Percentiles rank a stretch among this genome's conserved stretches.
These are phyloP conservation scores for Sinhomidia bicolor DNA, from an alignment of 2,888 invertebrate species.

Conservation along the genomic window DNA sequence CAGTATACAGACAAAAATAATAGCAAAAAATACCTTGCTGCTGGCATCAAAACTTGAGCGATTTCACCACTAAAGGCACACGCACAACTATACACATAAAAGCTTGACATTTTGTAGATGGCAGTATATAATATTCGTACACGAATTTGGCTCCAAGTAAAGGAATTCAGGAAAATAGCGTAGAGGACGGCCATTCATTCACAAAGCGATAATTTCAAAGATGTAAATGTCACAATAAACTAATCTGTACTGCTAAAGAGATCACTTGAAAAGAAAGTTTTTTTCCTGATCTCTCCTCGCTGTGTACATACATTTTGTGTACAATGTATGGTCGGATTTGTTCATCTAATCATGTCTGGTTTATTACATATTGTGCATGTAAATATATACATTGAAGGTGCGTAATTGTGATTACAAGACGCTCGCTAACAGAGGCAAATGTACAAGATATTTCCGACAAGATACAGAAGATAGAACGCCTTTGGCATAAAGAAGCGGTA, in stretches of 20 bases:
- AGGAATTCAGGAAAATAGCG: conserved; percentile 22
- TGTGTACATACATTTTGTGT: conserved; percentile 38
- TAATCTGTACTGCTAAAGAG: conserved; percentile 65
- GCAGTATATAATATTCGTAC: background rate
- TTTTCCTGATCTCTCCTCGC: conserved; percentile 47
- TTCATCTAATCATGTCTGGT: conserved; percentile 63
- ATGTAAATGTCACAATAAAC: conserved; percentile 71
- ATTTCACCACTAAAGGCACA: conserved; percentile 63
- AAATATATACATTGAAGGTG: conserved; percentile 5
- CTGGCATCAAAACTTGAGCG: conserved; percentile 49
- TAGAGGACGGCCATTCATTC: conserved; percentile 41
- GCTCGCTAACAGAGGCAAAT: conserved; percentile 37
- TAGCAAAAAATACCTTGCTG: conserved; percentile 28
- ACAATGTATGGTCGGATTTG: conserved; percentile 56
- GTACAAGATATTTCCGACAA: conserved; percentile 53
- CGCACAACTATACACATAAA: background rate
- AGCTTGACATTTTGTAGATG: background rate
- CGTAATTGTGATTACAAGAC: conserved; percentile 56
- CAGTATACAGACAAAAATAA: background rate
- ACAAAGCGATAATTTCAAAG: conserved; percentile 60
- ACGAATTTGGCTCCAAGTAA: background rate
- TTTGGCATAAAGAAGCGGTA: conserved; percentile 22
- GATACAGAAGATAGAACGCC: conserved; percentile 37
- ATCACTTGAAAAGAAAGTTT: conserved; percentile 70
- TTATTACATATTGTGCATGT: conserved; percentile 38